Conservation (phyloP, 1,140 invertebrate species). For the Tetramorium parvispinum region DNA sequence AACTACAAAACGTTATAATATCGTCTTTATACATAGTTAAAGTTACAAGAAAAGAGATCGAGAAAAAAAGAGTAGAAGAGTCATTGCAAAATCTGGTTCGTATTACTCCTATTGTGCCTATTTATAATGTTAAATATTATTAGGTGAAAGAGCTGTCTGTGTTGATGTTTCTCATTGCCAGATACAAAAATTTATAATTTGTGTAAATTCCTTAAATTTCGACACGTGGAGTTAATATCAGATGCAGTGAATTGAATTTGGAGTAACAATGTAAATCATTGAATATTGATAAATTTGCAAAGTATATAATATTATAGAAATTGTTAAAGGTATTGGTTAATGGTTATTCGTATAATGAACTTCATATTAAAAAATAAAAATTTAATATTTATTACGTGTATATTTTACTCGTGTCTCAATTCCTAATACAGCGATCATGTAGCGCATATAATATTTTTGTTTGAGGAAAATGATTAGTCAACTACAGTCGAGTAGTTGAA, state of each 20-base stretch:
- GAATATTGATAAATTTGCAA: slow-evolving; percentile 42
- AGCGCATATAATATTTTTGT: background rate
- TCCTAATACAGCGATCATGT: slow-evolving; percentile 10
- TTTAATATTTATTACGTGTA: slow-evolving; percentile 79
- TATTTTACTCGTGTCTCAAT: slow-evolving; percentile 49
- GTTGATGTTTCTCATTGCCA: slow-evolving; percentile 62
- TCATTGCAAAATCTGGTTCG: slow-evolving; percentile 65
- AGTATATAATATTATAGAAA: slow-evolving; percentile 57
- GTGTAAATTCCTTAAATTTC: slow-evolving; percentile 58
- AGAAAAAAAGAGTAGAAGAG: background rate
- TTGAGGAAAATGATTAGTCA: background rate
- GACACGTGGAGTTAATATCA: slow-evolving; percentile 20
- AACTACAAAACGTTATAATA: slow-evolving; percentile 7
- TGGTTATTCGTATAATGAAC: slow-evolving; percentile 75
- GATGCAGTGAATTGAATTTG: slow-evolving; percentile 36
- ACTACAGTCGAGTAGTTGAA: background rate
- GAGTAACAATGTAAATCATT: slow-evolving; percentile 52
- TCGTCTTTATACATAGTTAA: slow-evolving; percentile 1
- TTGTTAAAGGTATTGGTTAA: slow-evolving; percentile 76
- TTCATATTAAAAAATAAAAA: slow-evolving; percentile 77
- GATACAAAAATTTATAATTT: slow-evolving; percentile 56
- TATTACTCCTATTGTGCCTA: slow-evolving; percentile 80
- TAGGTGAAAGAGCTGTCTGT: slow-evolving; percentile 64
- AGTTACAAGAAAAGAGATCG: background rate
- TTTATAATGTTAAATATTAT: slow-evolving; percentile 78